Conservation (phyloP, 1,140 invertebrate species). For the Cepaea nemoralis region DNA sequence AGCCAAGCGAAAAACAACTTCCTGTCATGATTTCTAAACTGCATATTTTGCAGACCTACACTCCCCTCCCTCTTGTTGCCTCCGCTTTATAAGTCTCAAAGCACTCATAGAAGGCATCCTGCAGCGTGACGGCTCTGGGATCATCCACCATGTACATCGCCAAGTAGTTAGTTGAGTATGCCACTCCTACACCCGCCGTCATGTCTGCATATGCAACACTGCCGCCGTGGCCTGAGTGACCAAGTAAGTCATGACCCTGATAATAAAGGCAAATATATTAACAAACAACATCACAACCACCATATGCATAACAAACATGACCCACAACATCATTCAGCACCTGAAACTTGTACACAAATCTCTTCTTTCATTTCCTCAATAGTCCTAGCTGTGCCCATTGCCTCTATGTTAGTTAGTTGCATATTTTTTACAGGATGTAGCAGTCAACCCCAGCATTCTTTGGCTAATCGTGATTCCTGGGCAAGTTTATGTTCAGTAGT, state of each 20-base stretch:
- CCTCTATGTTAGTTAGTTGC: too few relatives aligned
- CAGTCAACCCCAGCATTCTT: too few relatives aligned
- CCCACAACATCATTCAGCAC: too few relatives aligned
- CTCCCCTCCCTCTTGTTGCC: background rate
- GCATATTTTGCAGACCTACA: background rate
- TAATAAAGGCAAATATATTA: slow-evolving; percentile 21
- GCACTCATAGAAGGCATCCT: slow-evolving; percentile 46
- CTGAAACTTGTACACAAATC: too few relatives aligned
- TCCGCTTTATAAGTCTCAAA: slow-evolving; percentile 28
- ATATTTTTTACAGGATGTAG: too few relatives aligned
- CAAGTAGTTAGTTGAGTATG: slow-evolving; percentile 50
- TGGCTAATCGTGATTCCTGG: too few relatives aligned
- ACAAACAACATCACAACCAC: background rate
- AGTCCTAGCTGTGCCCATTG: too few relatives aligned
- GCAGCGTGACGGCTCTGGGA: slow-evolving; percentile 35
- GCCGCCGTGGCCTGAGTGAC: slow-evolving; percentile 52
- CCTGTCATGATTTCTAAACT: too few relatives aligned
- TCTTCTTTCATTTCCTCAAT: too few relatives aligned
- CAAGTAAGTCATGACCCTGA: slow-evolving; percentile 43
- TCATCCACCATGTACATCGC: slow-evolving; percentile 38
- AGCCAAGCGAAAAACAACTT: too few relatives aligned
- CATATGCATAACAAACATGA: too few relatives aligned
- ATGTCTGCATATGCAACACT: slow-evolving; percentile 49
- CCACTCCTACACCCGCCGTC: slow-evolving; percentile 42
- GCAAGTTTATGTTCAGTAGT: too few relatives aligned